Conservation (phyloP, 2,888 invertebrate species). For the Cactoblastis cactorum region DNA sequence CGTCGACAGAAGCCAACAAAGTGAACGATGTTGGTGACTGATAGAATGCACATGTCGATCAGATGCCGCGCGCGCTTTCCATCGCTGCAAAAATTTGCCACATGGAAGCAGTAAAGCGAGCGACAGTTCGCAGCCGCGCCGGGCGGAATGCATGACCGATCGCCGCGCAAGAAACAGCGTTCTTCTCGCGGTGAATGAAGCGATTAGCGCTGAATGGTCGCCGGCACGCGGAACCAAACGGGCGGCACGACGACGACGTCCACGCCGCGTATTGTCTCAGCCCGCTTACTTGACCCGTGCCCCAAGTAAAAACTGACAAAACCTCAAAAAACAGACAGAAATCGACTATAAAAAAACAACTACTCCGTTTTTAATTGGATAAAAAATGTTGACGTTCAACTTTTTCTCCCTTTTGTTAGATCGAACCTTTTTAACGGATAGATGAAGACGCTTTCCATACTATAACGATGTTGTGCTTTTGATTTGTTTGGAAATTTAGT, state of each 20-base stretch:
- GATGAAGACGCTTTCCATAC: constrained; percentile 30
- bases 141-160: constrained; percentile 75
- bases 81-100: constrained; percentile 41
- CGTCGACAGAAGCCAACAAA: neutral
- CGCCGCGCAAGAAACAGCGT: constrained; percentile 62
- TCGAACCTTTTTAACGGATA: constrained; percentile 20
- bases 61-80: constrained; percentile 5
- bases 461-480: constrained; percentile 9
- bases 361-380: constrained; percentile 57
- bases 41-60: constrained; percentile 9
- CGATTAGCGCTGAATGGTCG: constrained; percentile 74
- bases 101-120: constrained; percentile 39
- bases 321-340: constrained; percentile 54
- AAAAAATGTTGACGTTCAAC: constrained; percentile 51
- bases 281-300: constrained; percentile 75
- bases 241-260: constrained; percentile 56
- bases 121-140: constrained; percentile 43
- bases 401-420: constrained; percentile 55
- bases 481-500: neutral
- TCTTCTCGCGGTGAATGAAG: constrained; percentile 64
- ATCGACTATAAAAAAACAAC: constrained; percentile 40
- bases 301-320: constrained; percentile 67
- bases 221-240: constrained; percentile 73
- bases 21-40: constrained; percentile 4
- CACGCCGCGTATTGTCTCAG: constrained; percentile 70